A percentile compares a stretch with the other conserved stretches of the same genome.
phyloP scores from a whole-genome alignment of 2,888 invertebrate species.

The Melitaea athalia region DNA sequence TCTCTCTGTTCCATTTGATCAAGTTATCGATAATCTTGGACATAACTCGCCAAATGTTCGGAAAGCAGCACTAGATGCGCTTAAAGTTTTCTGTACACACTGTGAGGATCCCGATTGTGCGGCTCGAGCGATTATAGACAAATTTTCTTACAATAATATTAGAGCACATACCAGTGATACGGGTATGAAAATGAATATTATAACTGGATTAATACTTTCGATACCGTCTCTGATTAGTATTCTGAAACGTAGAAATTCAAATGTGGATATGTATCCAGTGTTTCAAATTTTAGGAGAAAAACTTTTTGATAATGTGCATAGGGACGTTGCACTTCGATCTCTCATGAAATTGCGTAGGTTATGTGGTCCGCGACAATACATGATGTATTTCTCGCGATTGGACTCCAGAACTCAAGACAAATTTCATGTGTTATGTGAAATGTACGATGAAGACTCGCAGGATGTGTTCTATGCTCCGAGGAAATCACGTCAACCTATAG shows the following conservation, averaged over 20 bases:
- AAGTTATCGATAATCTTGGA: slow-evolving; percentile 89
- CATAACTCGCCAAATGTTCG: slow-evolving; percentile 90
- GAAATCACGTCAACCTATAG: slow-evolving; percentile 58
- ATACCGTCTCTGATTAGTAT: slow-evolving; percentile 84
- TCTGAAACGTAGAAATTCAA: slow-evolving; percentile 72
- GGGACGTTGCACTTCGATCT: slow-evolving; percentile 88
- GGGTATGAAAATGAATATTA: slow-evolving; percentile 78
- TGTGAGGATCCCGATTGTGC: slow-evolving; percentile 86
- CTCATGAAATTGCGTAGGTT: slow-evolving; percentile 86
- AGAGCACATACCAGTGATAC: slow-evolving; percentile 77
- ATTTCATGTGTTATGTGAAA: slow-evolving; percentile 70
- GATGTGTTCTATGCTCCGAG: slow-evolving; percentile 75
- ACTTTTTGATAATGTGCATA: slow-evolving; percentile 78
- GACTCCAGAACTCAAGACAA: slow-evolving; percentile 78
- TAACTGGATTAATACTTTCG: slow-evolving; percentile 85
- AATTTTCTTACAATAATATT: slow-evolving; percentile 84
- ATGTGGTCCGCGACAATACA: slow-evolving; percentile 85
- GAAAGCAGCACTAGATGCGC: slow-evolving; percentile 89
- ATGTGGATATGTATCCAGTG: slow-evolving; percentile 75
- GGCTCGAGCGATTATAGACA: slow-evolving; percentile 84
- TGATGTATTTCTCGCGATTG: slow-evolving; percentile 75
- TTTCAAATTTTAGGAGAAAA: slow-evolving; percentile 81
- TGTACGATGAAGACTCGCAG: slow-evolving; percentile 73
- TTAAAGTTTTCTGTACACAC: slow-evolving; percentile 87
- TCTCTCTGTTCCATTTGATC: slow-evolving; percentile 87